Evolutionary conservation across 2,888 invertebrate genomes (phyloP).

Genomic region (Drosophila paramelanica): DNA sequence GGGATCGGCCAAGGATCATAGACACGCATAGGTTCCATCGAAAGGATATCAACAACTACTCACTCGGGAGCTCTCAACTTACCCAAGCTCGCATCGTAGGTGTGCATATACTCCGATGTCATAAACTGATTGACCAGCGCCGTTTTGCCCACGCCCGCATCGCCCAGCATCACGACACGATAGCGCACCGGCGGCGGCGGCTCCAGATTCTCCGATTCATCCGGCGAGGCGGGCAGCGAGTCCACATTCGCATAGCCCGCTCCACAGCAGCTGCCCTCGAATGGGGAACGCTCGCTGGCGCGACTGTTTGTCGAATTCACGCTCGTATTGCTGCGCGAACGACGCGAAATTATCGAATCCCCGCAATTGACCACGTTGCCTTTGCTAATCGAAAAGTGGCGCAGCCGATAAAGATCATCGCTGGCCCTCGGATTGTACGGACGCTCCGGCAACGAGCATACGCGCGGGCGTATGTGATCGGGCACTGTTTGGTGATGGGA

Average conservation of each 20-base stretch:
- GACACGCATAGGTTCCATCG: conserved; percentile 73
- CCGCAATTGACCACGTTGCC: conserved; percentile 95
- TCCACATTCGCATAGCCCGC: conserved; percentile 92
- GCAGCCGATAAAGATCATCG: conserved; percentile 93
- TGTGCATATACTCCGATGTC: conserved; percentile 98
- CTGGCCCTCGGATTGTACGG: conserved; percentile 93
- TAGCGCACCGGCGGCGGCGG: conserved; percentile 86
- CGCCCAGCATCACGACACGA: conserved; percentile 93
- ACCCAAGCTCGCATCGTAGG: conserved; percentile 96
- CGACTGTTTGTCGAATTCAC: conserved; percentile 94
- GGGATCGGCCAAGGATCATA: conserved; percentile 53
- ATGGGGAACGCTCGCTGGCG: conserved; percentile 93
- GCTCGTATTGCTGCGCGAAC: conserved; percentile 94
- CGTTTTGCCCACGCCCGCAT: conserved; percentile 95
- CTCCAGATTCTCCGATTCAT: conserved; percentile 89
- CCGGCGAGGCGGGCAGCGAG: conserved; percentile 90
- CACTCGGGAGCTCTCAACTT: conserved; percentile 83
- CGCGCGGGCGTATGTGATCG: conserved; percentile 92
- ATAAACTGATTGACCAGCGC: conserved; percentile 96
- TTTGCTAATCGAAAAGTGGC: conserved; percentile 95
- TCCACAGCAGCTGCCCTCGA: conserved; percentile 94
- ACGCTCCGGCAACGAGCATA: conserved; percentile 94
- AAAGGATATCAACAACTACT: conserved; percentile 49
- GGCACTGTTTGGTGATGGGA: conserved; percentile 87
- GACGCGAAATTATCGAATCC: conserved; percentile 93